phyloP scores from a whole-genome alignment of 1,140 invertebrate species.

The Cyphomyrmex costatus region DNA sequence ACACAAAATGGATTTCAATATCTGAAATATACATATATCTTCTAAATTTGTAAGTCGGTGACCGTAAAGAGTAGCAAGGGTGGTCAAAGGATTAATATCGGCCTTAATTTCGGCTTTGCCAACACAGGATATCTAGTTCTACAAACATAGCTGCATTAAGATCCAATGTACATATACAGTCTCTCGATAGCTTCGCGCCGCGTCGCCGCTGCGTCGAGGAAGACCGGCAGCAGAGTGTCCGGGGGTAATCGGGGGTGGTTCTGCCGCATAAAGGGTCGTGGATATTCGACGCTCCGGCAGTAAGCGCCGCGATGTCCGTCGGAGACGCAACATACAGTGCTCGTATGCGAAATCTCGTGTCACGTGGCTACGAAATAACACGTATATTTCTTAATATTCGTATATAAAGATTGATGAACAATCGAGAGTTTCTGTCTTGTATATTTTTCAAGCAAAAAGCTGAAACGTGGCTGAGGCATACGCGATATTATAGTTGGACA shows the following conservation, averaged over 20 bases:
- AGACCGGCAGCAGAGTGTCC: constrained; percentile 4
- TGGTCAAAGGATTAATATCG: constrained; percentile 52
- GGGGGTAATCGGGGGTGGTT: constrained; percentile 14
- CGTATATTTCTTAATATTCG: neutral
- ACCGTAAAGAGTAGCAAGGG: neutral
- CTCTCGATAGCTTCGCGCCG: constrained; percentile 28
- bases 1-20: constrained; percentile 12
- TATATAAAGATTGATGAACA: neutral
- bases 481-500: neutral
- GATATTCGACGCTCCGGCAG: constrained; percentile 60
- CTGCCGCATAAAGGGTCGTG: constrained; percentile 72
- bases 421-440: neutral
- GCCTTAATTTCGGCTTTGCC: constrained; percentile 46
- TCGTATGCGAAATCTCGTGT: constrained; percentile 1
- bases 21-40: neutral
- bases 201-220: constrained; percentile 21
- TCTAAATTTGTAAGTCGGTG: neutral
- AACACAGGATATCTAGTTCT: constrained; percentile 47
- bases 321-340: constrained; percentile 56
- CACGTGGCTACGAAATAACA: constrained; percentile 65
- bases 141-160: constrained; percentile 47
- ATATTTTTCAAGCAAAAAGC: neutral
- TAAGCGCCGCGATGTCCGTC: constrained; percentile 73
- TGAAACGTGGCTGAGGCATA: neutral
- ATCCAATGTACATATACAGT: constrained; percentile 4